A percentile compares a stretch with the other conserved stretches of the same genome.
These are phyloP conservation scores for Trichonephila clavipes DNA, from an alignment of 1,140 invertebrate species.

Conservation along the genomic window DNA sequence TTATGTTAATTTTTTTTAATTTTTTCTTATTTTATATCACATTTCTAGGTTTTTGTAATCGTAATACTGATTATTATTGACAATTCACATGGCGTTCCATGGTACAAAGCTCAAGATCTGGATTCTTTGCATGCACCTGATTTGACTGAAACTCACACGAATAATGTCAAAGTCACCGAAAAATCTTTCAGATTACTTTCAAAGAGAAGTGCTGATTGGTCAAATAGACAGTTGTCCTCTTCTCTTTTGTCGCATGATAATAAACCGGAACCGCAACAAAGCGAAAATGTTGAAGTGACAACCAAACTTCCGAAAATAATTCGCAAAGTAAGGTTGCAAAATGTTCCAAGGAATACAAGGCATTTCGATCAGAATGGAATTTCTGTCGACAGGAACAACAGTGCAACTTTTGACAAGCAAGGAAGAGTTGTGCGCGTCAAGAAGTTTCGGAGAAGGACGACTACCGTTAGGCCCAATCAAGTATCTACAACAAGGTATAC, in stretches of 20 bases:
- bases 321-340: conserved; percentile 36
- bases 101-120: not conserved
- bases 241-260: not conserved
- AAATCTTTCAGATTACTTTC: not conserved
- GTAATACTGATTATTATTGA: not conserved
- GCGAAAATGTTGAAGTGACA: conserved; percentile 43
- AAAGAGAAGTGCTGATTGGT: conserved; percentile 60
- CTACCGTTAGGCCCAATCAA: not conserved
- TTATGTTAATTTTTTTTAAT: no score
- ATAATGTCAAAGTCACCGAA: not conserved
- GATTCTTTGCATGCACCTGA: not conserved
- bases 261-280: not conserved
- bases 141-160: not conserved
- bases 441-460: conserved; percentile 29
- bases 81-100: not conserved
- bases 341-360: not conserved
- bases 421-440: conserved; percentile 44
- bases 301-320: not conserved
- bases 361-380: not conserved
- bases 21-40: not conserved
- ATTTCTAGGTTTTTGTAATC: not conserved
- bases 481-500: not conserved
- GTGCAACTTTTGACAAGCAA: not conserved
- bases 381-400: not conserved
- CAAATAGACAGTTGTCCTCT: not conserved